phyloP scores from a whole-genome alignment of 2,113 vertebrate species.

The Pycnonotus jocosus region DNA sequence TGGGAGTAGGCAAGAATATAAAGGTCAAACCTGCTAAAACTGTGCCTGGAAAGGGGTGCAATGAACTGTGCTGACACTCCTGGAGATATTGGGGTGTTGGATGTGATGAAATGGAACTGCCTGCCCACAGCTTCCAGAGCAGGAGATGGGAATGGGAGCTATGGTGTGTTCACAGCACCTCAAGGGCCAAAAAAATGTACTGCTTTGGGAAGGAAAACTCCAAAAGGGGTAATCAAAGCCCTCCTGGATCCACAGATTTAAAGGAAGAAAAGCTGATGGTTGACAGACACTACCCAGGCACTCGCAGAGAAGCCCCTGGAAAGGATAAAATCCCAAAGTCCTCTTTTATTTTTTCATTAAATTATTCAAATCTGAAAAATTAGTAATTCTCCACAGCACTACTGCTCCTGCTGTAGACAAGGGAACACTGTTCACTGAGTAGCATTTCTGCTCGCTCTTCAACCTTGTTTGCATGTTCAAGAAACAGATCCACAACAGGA shows the following conservation, averaged over 20 bases:
- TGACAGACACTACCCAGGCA: not conserved
- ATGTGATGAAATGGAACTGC: not conserved
- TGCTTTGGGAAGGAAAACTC: not conserved
- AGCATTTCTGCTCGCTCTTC: not conserved
- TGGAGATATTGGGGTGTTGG: not conserved
- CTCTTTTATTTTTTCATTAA: not conserved
- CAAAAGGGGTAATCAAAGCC: not conserved
- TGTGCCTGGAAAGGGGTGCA: not conserved
- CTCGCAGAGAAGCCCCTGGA: not conserved
- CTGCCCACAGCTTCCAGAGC: not conserved
- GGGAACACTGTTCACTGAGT: not conserved
- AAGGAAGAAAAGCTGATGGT: not conserved
- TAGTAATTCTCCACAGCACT: not conserved
- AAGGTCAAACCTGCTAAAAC: not conserved
- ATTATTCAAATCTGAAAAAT: not conserved
- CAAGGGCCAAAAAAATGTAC: not conserved
- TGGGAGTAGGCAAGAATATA: not conserved
- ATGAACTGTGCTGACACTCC: not conserved
- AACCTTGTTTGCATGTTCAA: not conserved
- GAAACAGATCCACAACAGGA: not conserved
- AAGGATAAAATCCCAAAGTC: not conserved
- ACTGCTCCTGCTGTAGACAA: not conserved
- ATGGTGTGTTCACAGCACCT: not conserved
- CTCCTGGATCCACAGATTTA: rapidly evolving
- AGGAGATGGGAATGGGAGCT: not conserved